phyloP scores from a whole-genome alignment of 1,140 invertebrate genomes.

The Lordiphosa clarofinis region DNA sequence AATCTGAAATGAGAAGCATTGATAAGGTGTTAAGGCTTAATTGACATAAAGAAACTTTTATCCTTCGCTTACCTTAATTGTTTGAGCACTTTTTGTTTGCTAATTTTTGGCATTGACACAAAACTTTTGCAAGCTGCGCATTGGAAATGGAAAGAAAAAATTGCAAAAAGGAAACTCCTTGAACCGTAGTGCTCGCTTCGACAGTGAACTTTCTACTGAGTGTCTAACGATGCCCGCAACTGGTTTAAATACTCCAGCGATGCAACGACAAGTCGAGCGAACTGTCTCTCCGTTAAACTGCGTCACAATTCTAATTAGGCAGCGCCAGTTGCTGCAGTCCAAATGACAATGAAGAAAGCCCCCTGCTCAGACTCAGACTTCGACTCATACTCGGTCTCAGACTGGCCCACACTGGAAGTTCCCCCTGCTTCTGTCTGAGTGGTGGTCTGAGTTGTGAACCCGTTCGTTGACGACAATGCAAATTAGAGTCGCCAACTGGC shows the following conservation, averaged over 20 bases:
- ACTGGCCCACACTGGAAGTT: conserved; percentile 5
- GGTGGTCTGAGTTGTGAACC: conserved; percentile 29
- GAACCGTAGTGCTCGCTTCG: conserved; percentile 29
- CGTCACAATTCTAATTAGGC: conserved; percentile 16
- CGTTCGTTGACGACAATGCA: conserved; percentile 54
- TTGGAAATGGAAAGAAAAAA: conserved; percentile 40
- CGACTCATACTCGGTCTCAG: background rate
- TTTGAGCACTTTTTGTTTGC: conserved; percentile 61
- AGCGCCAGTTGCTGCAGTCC: conserved; percentile 6
- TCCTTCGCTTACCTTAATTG: conserved; percentile 42
- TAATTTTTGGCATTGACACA: conserved; percentile 79
- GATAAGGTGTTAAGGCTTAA: background rate
- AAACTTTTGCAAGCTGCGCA: conserved; percentile 67
- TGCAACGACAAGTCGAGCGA: conserved; percentile 15
- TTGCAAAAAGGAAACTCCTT: conserved; percentile 18
- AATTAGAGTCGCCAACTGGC: conserved; percentile 60
- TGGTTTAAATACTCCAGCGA: conserved; percentile 56
- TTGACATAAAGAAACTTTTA: background rate
- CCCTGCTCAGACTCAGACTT: background rate
- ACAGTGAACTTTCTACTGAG: conserved; percentile 65
- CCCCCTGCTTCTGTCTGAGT: conserved; percentile 22
- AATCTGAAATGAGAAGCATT: conserved; percentile 79
- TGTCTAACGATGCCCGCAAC: conserved; percentile 42
- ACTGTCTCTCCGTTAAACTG: conserved; percentile 24
- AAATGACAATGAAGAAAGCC: conserved; percentile 38